Conservation (phyloP, 1,140 invertebrate species). For the Phortica variegata region DNA sequence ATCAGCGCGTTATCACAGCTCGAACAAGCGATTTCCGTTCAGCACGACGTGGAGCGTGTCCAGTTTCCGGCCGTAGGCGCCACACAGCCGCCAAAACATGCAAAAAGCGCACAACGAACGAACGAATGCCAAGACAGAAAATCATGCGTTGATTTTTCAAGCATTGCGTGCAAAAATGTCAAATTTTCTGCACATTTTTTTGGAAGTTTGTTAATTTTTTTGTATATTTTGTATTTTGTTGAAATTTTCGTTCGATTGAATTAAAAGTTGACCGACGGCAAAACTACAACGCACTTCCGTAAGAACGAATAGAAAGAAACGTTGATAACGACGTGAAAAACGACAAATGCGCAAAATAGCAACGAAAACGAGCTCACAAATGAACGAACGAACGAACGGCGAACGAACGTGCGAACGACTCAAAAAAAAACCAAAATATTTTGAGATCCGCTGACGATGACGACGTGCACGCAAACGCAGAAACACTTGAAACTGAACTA, state of each 20-base stretch:
- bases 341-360: neutral
- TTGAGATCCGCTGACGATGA: constrained; percentile 38
- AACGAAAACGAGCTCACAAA: constrained; percentile 1
- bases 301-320: neutral
- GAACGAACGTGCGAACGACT: constrained; percentile 2
- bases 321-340: neutral
- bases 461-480: constrained; percentile 55
- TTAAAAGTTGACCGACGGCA: constrained; percentile 24
- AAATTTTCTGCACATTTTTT: too few species aligned
- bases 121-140: too few species aligned
- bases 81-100: too few species aligned
- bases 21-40: constrained; percentile 33
- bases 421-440: constrained; percentile 18
- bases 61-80: constrained; percentile 22
- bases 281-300: constrained; percentile 15
- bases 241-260: too few species aligned
- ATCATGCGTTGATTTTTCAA: too few species aligned
- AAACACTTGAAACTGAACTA: constrained; percentile 57
- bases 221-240: too few species aligned
- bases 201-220: too few species aligned
- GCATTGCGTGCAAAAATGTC: constrained; percentile 1
- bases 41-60: neutral
- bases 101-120: too few species aligned
- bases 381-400: constrained; percentile 4
- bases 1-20: constrained; percentile 2